phyloP scores from a whole-genome alignment of 2,888 invertebrate genomes.

The Stratiomys singularior region DNA sequence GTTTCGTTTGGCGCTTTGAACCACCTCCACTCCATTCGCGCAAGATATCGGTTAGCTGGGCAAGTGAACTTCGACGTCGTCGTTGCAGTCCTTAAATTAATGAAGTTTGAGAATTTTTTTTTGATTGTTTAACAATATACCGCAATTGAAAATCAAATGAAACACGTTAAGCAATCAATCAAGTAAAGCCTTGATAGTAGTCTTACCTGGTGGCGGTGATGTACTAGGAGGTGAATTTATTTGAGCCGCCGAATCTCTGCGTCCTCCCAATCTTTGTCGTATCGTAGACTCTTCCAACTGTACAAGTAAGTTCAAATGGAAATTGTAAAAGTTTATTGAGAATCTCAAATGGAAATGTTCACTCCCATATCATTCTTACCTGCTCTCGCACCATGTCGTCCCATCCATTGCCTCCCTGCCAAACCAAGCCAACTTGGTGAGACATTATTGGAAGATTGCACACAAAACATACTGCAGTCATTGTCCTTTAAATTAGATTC shows the following conservation, averaged over 20 bases:
- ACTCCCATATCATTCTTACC: slow-evolving; percentile 60
- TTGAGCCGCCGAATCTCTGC: slow-evolving; percentile 91
- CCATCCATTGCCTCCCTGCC: slow-evolving; percentile 95
- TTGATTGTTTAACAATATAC: background rate
- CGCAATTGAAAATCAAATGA: background rate
- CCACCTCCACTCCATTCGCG: slow-evolving; percentile 85
- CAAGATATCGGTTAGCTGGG: slow-evolving; percentile 88
- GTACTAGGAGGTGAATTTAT: slow-evolving; percentile 87
- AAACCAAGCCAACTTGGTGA: slow-evolving; percentile 92
- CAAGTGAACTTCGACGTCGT: slow-evolving; percentile 84
- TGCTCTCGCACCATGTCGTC: slow-evolving; percentile 91
- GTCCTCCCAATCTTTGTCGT: slow-evolving; percentile 83
- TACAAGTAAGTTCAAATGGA: too few relatives aligned
- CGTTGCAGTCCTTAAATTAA: slow-evolving; percentile 69
- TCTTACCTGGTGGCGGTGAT: slow-evolving; percentile 69
- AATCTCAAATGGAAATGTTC: background rate
- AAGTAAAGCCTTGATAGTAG: background rate
- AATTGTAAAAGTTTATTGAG: background rate
- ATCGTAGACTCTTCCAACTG: slow-evolving; percentile 82
- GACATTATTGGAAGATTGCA: slow-evolving; percentile 95
- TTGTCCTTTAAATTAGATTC: slow-evolving; percentile 72
- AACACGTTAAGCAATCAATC: too few relatives aligned
- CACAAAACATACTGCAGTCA: slow-evolving; percentile 95
- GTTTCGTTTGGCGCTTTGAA: slow-evolving; percentile 68
- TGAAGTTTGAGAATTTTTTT: background rate